Conservation (phyloP, 2,888 invertebrate genomes). For the Acheta domesticus region DNA sequence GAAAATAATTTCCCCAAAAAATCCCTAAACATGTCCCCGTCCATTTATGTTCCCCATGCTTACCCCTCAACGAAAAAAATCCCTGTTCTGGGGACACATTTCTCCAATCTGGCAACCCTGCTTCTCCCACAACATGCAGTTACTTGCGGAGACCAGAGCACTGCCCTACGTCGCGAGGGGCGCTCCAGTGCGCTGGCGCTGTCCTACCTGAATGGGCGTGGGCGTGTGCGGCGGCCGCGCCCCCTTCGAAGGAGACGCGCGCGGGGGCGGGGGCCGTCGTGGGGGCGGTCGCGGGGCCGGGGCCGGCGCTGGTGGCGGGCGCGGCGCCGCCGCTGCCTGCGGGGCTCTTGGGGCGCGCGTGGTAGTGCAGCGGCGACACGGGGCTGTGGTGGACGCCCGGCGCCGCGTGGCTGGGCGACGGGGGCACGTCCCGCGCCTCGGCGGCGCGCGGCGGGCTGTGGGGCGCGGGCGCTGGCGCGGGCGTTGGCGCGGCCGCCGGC, state of each 20-base stretch:
- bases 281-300: not conserved
- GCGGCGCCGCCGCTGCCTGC: not conserved
- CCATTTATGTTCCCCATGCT: no score
- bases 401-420: conserved; percentile 33
- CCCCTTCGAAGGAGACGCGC: not conserved
- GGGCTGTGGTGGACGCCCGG: conserved; percentile 47
- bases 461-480: conserved; percentile 39
- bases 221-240: not conserved
- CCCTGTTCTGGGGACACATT: no score
- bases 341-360: conserved; percentile 47
- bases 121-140: no score
- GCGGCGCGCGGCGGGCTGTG: conserved; percentile 41
- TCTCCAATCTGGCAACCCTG: no score
- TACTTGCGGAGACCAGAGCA: no score
- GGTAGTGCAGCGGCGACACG: conserved; percentile 53
- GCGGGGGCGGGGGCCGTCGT: not conserved
- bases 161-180: no score
- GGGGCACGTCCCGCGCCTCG: conserved; percentile 40
- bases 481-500: conserved; percentile 46
- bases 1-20: no score
- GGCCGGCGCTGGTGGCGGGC: not conserved
- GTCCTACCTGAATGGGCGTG: not conserved
- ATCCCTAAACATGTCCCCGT: no score
- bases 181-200: no score
- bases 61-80: no score